These are phyloP conservation scores for Drosophila sulfurigaster DNA, from an alignment of 1,140 invertebrate genomes.

Conservation along the genomic window DNA sequence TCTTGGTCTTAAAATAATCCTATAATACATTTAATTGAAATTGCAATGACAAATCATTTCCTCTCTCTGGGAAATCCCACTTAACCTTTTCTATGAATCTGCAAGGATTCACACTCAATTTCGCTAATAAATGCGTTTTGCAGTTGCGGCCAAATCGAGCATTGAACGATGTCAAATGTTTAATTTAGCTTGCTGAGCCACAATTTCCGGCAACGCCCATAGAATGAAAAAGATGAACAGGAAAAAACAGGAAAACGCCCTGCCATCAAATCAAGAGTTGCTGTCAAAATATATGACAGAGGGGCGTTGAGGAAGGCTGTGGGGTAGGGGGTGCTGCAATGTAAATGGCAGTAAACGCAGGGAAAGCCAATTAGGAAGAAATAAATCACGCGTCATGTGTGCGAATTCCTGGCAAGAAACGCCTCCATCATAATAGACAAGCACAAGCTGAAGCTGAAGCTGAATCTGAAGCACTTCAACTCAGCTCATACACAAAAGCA, in stretches of 20 bases:
- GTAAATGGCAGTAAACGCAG: conserved; percentile 70
- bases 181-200: conserved; percentile 71
- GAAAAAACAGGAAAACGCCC: conserved; percentile 27
- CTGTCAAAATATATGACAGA: conserved; percentile 75
- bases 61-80: conserved; percentile 53
- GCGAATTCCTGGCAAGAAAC: conserved; percentile 49
- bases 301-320: background rate
- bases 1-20: background rate
- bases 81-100: conserved; percentile 34
- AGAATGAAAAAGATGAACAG: background rate
- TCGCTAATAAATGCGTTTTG: conserved; percentile 67
- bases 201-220: conserved; percentile 78
- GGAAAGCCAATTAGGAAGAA: conserved; percentile 78
- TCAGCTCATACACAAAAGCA: conserved; percentile 1
- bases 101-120: conserved; percentile 62
- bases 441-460: conserved; percentile 11
- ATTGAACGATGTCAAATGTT: conserved; percentile 52
- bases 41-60: background rate
- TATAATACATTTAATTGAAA: background rate
- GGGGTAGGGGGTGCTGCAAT: conserved; percentile 16
- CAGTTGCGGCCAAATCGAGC: conserved; percentile 52
- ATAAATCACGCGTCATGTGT: conserved; percentile 75
- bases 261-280: conserved; percentile 74
- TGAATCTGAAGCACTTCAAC: conserved; percentile 47
- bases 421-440: conserved; percentile 15